phyloP scores from a whole-genome alignment of 2,797 vertebrate genomes.

The Sternotherus odoratus region DNA sequence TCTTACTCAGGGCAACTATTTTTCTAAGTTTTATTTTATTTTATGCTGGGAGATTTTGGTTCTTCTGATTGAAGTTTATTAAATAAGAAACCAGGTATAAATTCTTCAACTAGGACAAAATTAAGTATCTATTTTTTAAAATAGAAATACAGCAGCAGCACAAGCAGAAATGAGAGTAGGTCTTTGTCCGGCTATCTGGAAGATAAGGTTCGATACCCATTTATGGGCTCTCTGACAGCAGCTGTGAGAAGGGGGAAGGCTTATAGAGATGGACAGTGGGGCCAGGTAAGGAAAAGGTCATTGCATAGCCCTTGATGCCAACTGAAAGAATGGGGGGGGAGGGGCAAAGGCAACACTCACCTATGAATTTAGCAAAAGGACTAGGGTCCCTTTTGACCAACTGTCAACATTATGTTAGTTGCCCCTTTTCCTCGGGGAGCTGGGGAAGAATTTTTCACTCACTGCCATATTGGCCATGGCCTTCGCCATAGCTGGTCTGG shows the following conservation, averaged over 20 bases:
- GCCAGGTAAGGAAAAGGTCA: background rate
- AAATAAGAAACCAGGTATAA: background rate
- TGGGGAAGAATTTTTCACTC: background rate
- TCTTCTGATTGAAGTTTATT: slow-evolving; percentile 10
- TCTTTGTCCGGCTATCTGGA: background rate
- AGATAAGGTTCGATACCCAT: background rate
- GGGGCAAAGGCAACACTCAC: background rate
- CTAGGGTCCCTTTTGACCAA: background rate
- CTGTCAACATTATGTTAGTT: background rate
- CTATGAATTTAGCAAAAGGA: background rate
- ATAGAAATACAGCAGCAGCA: background rate
- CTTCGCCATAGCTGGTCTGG: background rate
- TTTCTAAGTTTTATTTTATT: background rate
- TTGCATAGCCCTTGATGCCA: background rate
- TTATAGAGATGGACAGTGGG: background rate
- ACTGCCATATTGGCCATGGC: background rate
- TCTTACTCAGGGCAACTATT: background rate
- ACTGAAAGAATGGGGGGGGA: background rate
- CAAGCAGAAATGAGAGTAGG: background rate
- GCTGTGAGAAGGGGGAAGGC: background rate
- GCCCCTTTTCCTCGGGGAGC: background rate
- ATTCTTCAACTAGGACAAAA: slow-evolving; percentile 30
- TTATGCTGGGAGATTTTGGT: background rate
- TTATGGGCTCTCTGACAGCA: background rate
- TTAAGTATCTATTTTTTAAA: slow-evolving; percentile 4